phyloP scores from a whole-genome alignment of 1,140 invertebrate species.

The Diorhabda carinulata region DNA sequence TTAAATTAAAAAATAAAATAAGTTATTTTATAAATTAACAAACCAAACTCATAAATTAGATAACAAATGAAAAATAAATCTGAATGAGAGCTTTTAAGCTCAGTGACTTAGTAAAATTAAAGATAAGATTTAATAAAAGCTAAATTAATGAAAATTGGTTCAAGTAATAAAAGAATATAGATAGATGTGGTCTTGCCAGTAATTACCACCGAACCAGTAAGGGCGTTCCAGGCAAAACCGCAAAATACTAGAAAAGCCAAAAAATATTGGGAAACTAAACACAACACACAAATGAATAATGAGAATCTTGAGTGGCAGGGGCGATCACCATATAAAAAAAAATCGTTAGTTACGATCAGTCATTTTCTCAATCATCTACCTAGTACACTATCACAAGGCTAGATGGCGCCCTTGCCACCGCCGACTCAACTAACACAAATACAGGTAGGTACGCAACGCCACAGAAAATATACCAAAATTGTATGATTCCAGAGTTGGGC shows the following conservation, averaged over 20 bases:
- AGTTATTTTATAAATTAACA: slow-evolving; percentile 34
- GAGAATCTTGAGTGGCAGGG: slow-evolving; percentile 24
- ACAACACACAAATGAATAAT: slow-evolving; percentile 38
- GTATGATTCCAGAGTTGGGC: slow-evolving; percentile 21
- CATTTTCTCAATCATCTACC: slow-evolving; percentile 24
- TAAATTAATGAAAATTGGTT: slow-evolving; percentile 20
- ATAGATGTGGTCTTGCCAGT: slow-evolving; percentile 42
- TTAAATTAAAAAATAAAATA: slow-evolving; percentile 26
- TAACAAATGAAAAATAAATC: slow-evolving; percentile 28
- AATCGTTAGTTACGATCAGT: slow-evolving; percentile 32
- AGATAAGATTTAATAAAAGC: slow-evolving; percentile 8
- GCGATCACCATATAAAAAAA: slow-evolving; percentile 17
- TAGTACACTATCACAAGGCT: slow-evolving; percentile 36
- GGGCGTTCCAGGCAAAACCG: slow-evolving; percentile 42
- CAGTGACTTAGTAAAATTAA: neutral
- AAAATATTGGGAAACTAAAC: slow-evolving; percentile 36
- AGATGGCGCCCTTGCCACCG: slow-evolving; percentile 30
- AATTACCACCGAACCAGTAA: slow-evolving; percentile 35
- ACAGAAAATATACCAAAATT: slow-evolving; percentile 26
- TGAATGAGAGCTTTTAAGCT: slow-evolving; percentile 10
- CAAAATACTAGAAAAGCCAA: slow-evolving; percentile 37
- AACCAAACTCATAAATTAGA: slow-evolving; percentile 36
- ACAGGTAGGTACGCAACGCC: slow-evolving; percentile 34
- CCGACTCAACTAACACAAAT: slow-evolving; percentile 34
- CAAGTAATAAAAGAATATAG: slow-evolving; percentile 27